Conservation (phyloP, 2,113 vertebrate species). For the Rhinoptilus africanus region DNA sequence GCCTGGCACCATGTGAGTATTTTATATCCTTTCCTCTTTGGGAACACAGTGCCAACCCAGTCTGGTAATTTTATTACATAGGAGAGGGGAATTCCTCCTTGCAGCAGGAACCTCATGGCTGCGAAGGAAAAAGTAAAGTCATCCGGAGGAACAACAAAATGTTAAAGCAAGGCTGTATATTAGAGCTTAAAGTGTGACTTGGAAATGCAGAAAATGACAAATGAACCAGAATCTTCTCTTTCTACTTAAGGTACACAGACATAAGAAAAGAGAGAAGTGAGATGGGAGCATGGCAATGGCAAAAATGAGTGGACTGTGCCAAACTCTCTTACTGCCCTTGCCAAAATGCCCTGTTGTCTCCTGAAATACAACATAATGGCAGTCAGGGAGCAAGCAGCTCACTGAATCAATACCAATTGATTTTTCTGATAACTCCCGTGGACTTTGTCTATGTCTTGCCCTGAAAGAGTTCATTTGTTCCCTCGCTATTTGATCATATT, state of each 20-base stretch:
- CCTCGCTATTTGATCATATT: neutral
- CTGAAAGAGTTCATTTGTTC: slow-evolving; percentile 8
- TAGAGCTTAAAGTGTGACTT: neutral
- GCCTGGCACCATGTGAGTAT: neutral
- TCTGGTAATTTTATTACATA: neutral
- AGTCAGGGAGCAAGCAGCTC: slow-evolving; percentile 9
- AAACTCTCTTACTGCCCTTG: neutral
- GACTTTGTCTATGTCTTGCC: neutral
- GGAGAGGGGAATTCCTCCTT: slow-evolving; percentile 12
- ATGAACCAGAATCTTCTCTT: neutral
- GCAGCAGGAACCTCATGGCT: neutral
- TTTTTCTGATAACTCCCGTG: slow-evolving; percentile 1
- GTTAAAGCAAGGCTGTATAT: neutral
- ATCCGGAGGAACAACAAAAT: neutral
- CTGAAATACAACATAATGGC: slow-evolving; percentile 25
- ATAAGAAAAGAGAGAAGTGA: neutral
- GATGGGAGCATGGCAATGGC: neutral
- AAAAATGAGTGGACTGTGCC: neutral
- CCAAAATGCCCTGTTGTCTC: slow-evolving; percentile 11
- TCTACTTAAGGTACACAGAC: neutral
- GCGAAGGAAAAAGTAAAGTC: neutral
- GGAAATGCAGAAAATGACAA: neutral
- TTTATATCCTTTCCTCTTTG: slow-evolving; percentile 1
- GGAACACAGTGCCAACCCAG: neutral
- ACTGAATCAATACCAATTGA: slow-evolving; percentile 41